A percentile compares a stretch with the other conserved stretches of the same genome.
Conservation (phyloP, 2,113 vertebrate species). For the Danionella cerebrum region DNA sequence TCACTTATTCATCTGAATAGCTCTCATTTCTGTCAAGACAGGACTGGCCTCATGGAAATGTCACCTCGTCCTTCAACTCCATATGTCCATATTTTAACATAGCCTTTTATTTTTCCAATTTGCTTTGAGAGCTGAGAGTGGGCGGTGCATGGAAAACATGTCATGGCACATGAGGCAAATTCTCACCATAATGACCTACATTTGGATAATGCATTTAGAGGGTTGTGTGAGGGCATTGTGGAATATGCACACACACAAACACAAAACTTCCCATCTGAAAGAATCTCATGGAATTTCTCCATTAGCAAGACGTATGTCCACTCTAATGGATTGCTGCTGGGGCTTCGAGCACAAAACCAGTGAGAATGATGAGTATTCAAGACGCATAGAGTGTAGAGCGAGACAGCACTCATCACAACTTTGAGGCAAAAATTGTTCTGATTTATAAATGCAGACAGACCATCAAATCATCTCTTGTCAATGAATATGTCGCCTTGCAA, state of each 20-base stretch:
- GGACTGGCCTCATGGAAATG: not conserved
- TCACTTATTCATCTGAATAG: not conserved
- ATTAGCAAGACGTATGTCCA: not conserved
- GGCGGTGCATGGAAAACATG: not conserved
- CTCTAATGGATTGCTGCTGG: not conserved
- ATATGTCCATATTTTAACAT: not conserved
- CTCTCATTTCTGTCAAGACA: not conserved
- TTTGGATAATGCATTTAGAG: slow-evolving; percentile 23
- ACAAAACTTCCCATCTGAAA: not conserved
- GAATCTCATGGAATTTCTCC: slow-evolving; percentile 5
- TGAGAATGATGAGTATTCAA: not conserved
- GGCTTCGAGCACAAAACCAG: not conserved
- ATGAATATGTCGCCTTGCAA: not conserved
- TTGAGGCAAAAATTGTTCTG: not conserved
- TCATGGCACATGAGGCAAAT: slow-evolving; percentile 5
- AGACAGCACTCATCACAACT: slow-evolving; percentile 4
- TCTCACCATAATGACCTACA: slow-evolving; percentile 30
- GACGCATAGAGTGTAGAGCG: not conserved
- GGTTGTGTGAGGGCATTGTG: not conserved
- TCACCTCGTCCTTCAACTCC: not conserved
- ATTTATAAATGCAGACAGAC: not conserved
- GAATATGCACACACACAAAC: not conserved
- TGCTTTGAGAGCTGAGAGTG: not conserved
- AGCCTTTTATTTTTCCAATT: not conserved
- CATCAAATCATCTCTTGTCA: not conserved